Conservation (phyloP, 2,888 invertebrate species). For the Hirtodrosophila cameraria region DNA sequence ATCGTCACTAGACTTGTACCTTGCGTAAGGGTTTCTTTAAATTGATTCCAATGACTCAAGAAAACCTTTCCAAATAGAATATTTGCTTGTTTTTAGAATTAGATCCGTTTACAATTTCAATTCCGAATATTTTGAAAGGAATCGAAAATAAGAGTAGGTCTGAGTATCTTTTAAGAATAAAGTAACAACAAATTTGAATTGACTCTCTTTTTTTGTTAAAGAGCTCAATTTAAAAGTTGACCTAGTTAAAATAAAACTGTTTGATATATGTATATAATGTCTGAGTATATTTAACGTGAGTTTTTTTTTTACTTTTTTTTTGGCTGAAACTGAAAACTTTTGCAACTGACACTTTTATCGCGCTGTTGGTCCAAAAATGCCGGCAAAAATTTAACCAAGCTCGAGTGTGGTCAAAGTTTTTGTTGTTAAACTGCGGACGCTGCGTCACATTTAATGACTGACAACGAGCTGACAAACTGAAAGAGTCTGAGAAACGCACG, state of each 20-base stretch:
- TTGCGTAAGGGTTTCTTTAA: too few relatives aligned
- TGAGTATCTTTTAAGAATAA: too few relatives aligned
- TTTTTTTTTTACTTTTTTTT: conserved; percentile 10
- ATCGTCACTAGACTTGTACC: too few relatives aligned
- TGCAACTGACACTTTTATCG: conserved; percentile 71
- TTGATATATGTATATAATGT: background rate
- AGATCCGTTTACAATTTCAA: too few relatives aligned
- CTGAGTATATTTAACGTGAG: conserved; percentile 2
- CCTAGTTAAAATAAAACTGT: conserved; percentile 3
- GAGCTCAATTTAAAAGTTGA: background rate
- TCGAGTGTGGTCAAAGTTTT: conserved; percentile 43
- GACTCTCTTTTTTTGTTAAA: too few relatives aligned
- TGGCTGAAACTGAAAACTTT: conserved; percentile 59
- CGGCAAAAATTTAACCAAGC: conserved; percentile 42
- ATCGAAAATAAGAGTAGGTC: too few relatives aligned
- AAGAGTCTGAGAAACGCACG: conserved; percentile 44
- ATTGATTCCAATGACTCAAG: too few relatives aligned
- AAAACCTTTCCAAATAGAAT: too few relatives aligned
- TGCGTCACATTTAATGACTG: conserved; percentile 59
- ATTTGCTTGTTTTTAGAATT: too few relatives aligned
- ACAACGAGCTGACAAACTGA: conserved; percentile 44
- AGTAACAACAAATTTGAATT: too few relatives aligned
- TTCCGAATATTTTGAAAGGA: too few relatives aligned
- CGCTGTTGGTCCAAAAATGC: conserved; percentile 55
- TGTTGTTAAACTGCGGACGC: conserved; percentile 31